Base-by-base conservation (phyloP, 2,888 invertebrate genomes). In the Apoda limacodes region DNA sequence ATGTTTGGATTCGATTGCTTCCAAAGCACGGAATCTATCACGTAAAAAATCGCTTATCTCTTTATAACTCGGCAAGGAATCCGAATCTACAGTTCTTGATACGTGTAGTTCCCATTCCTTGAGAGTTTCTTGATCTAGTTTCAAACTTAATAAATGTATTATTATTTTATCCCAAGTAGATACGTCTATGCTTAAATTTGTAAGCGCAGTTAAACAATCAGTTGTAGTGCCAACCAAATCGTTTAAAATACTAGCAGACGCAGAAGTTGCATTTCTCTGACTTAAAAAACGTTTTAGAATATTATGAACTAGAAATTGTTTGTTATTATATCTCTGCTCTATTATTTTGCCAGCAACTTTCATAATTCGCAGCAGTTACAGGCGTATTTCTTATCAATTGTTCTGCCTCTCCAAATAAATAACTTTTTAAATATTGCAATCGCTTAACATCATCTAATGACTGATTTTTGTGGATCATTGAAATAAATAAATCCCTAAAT, bases 161-260 rank as follows among this genome's bases (percentile, higher is more conserved):
- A 30, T 11, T 9, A 25, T 25, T 2, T 25, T 14, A 20, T 30
- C 30, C 30, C 30, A 30, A 1, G 25, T 13, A 4, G 13, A 13
- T 1, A 30, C 13, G 11, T 30, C 11, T n/a, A 30, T 22, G 4
- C 30, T 25, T 3, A 30, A 15, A 25, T 32, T 32, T 4, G 13
- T 10, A 9, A 42, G 17, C 1, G 36, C 33, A 15, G 15, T 22
- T 5, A 37, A 26, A 25, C 34, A 32, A 9, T 40, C 40, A 3
- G 9, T 25, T 2, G 26, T 34, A 2, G 30, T 38, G 22, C 38
- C 40, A 9, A 41, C 23, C 5, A 41, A 9, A 3, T 36, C 32
- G 13, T 34, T 41, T 2, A 40, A 22, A 11, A n/a, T 17, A 9
- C 9, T 11, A 9, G 39, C 22, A 3, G 42, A 37, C 22, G 37